These are phyloP conservation scores for Xenopus borealis DNA, from an alignment of 2,113 vertebrate genomes.

Conservation along the genomic window DNA sequence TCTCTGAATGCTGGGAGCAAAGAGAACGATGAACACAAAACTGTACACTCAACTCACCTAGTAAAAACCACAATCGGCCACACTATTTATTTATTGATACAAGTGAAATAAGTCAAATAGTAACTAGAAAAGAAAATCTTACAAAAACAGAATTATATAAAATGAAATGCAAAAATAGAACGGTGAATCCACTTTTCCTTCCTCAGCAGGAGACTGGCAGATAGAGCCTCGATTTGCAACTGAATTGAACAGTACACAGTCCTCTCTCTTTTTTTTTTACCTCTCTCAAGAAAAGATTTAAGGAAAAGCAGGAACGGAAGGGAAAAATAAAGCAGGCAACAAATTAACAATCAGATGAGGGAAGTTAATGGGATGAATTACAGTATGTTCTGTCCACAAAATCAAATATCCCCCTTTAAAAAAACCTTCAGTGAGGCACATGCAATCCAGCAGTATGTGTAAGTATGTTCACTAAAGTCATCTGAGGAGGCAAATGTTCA, in stretches of 20 bases:
- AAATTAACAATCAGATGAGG: not conserved
- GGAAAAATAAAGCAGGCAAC: not conserved
- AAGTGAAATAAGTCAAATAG: not conserved
- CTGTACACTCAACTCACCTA: not conserved
- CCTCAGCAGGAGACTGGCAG: slow-evolving; percentile 21
- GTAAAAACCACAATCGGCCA: not conserved
- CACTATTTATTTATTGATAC: too few species aligned
- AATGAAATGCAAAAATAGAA: not conserved
- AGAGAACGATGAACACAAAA: not conserved
- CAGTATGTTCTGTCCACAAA: not conserved
- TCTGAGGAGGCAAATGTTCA: not conserved
- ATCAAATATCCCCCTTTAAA: not conserved
- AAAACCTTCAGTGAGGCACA: too few species aligned
- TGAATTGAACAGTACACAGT: slow-evolving; percentile 20
- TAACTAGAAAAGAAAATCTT: not conserved
- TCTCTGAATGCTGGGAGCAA: not conserved
- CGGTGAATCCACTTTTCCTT: not conserved
- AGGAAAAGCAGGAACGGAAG: not conserved
- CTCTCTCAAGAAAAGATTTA: not conserved
- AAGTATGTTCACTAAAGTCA: too few species aligned
- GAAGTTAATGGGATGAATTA: too few species aligned
- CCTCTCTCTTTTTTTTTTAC: not conserved
- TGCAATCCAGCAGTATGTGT: too few species aligned
- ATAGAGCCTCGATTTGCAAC: slow-evolving; percentile 14
- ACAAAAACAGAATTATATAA: not conserved